Evolutionary conservation across 2,113 vertebrate genomes (phyloP).

Genomic region (Alligator mississippiensis): DNA sequence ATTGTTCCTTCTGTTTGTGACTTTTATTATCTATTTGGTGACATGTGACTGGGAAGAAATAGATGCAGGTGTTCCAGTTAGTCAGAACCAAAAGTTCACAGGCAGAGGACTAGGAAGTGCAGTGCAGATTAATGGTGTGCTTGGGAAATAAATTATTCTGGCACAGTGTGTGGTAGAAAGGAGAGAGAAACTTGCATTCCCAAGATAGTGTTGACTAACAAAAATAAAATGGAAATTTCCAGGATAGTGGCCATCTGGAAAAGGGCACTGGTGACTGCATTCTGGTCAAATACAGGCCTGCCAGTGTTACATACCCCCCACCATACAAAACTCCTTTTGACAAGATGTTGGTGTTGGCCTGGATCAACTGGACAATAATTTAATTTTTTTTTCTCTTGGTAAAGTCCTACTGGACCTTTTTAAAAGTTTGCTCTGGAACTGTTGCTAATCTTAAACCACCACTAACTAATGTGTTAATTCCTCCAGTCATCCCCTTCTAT

Average conservation of each 20-base stretch:
- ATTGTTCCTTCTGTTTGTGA: conserved; percentile 10
- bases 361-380: too few species aligned
- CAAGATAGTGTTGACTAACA: background rate
- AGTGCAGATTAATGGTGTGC: background rate
- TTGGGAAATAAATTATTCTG: background rate
- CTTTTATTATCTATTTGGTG: background rate
- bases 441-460: background rate
- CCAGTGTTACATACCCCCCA: background rate
- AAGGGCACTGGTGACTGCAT: background rate
- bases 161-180: background rate
- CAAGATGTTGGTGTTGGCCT: background rate
- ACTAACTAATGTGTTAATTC: background rate
- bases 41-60: background rate
- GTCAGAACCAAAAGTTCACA: background rate
- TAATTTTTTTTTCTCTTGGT: too few species aligned
- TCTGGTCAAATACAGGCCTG: background rate
- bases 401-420: background rate
- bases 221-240: background rate
- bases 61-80: background rate
- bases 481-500: background rate
- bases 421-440: background rate
- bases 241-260: background rate
- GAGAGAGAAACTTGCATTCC: background rate
- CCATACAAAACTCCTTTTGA: background rate
- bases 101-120: background rate